These are phyloP conservation scores for Coracopsis vasa DNA, from an alignment of 2,113 vertebrate species.

Conservation along the genomic window DNA sequence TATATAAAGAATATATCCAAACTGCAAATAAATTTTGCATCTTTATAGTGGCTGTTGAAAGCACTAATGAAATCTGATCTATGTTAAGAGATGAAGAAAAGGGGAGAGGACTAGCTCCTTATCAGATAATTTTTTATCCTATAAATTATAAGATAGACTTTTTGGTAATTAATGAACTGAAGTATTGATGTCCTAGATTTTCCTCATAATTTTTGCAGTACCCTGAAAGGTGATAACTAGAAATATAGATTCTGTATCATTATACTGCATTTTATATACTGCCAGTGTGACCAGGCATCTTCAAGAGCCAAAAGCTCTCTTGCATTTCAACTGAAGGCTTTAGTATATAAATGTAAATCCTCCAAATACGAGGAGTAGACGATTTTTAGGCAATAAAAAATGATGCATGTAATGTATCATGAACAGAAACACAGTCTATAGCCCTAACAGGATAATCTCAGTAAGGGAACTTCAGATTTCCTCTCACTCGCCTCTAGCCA, in stretches of 20 bases:
- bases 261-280: neutral
- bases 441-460: neutral
- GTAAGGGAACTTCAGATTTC: neutral
- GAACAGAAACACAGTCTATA: neutral
- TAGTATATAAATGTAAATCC: conserved; percentile 19
- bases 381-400: neutral
- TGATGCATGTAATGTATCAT: neutral
- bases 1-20: neutral
- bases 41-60: neutral
- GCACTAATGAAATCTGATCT: neutral
- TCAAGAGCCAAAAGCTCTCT: neutral
- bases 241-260: neutral
- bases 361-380: neutral
- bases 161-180: neutral
- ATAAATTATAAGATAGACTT: neutral
- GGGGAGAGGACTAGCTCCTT: neutral
- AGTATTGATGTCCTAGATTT: neutral
- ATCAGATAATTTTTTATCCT: neutral
- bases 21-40: neutral
- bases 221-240: neutral
- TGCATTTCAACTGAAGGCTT: conserved; percentile 11
- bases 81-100: neutral
- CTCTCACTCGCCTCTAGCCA: neutral
- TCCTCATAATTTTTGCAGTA: neutral
- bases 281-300: neutral